phyloP scores from a whole-genome alignment of 1,140 invertebrate genomes.

The Panagrolaimus sp. region DNA sequence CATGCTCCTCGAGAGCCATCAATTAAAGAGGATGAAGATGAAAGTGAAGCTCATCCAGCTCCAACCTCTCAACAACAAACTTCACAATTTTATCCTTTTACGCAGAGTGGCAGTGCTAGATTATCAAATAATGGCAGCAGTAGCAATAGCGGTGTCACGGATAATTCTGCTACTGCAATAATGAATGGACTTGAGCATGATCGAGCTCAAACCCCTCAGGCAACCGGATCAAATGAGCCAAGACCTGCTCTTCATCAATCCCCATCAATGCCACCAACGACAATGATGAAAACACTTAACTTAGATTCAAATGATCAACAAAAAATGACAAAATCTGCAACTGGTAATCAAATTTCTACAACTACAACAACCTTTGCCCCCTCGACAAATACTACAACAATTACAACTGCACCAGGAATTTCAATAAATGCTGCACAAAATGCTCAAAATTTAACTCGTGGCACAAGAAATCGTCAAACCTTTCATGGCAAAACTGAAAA shows the following conservation, averaged over 20 bases:
- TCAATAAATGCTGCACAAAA: conserved; percentile 17
- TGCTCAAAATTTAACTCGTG: conserved; percentile 49
- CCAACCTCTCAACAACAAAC: not conserved
- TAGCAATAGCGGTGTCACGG: conserved; percentile 6
- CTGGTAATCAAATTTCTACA: conserved; percentile 35
- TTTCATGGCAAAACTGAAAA: conserved; percentile 59
- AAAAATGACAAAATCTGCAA: conserved; percentile 57
- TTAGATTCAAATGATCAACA: conserved; percentile 14
- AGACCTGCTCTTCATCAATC: conserved; percentile 44
- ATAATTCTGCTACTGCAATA: not conserved
- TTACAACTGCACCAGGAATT: conserved; percentile 62
- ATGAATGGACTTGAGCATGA: not conserved
- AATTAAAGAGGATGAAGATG: conserved; percentile 58
- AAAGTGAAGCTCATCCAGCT: conserved; percentile 34
- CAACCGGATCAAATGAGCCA: not conserved
- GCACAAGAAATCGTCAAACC: conserved; percentile 55
- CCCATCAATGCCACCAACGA: conserved; percentile 53
- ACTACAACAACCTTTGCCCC: conserved; percentile 19
- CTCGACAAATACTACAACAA: conserved; percentile 23
- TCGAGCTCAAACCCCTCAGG: not conserved
- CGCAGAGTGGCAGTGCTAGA: conserved; percentile 16
- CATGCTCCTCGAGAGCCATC: conserved; percentile 56
- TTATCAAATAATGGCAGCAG: not conserved
- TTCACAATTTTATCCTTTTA: conserved; percentile 15
- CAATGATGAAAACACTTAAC: conserved; percentile 46